A percentile compares a stretch with the other conserved stretches of the same genome.
Evolutionary conservation across 2,888 invertebrate species (phyloP).

Genomic region (Epinotia demarniana): DNA sequence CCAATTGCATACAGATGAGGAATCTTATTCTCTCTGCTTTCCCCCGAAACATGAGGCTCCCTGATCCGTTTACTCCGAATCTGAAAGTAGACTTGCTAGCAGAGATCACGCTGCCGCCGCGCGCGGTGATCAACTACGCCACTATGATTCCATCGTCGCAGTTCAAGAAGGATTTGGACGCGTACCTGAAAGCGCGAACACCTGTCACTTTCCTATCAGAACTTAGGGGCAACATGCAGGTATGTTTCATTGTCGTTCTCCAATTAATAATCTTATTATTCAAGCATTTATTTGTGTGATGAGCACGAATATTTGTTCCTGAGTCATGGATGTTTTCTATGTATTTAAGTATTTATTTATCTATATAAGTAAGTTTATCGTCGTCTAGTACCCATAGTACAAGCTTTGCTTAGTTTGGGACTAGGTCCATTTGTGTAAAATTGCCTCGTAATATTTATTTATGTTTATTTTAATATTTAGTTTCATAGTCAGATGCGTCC

Average conservation of each 20-base stretch:
- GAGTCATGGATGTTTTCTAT: too few species aligned
- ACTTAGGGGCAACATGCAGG: conserved; percentile 94
- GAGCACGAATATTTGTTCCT: too few species aligned
- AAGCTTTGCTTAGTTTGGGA: too few species aligned
- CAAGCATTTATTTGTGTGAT: neutral
- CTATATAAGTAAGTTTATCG: too few species aligned
- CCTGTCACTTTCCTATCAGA: conserved; percentile 98
- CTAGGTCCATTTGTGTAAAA: too few species aligned
- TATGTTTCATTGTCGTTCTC: conserved; percentile 51
- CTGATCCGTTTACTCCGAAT: conserved; percentile 99
- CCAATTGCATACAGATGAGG: conserved; percentile 99
- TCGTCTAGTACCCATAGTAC: too few species aligned
- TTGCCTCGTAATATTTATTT: too few species aligned
- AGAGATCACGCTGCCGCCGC: conserved; percentile 94
- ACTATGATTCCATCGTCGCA: conserved; percentile 93
- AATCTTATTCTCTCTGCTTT: conserved; percentile 99
- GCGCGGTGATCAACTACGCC: conserved; percentile 95
- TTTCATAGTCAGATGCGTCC: too few species aligned
- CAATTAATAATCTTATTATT: neutral
- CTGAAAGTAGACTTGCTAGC: conserved; percentile 96
- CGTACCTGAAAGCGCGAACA: conserved; percentile 96
- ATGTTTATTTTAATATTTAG: too few species aligned
- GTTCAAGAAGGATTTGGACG: conserved; percentile 98
- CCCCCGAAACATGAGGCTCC: conserved; percentile 98
- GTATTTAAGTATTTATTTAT: too few species aligned